Percentiles rank a stretch among this genome's conserved stretches.
These are phyloP conservation scores for Helostoma temminkii DNA, from an alignment of 2,797 vertebrate genomes.

Conservation along the genomic window DNA sequence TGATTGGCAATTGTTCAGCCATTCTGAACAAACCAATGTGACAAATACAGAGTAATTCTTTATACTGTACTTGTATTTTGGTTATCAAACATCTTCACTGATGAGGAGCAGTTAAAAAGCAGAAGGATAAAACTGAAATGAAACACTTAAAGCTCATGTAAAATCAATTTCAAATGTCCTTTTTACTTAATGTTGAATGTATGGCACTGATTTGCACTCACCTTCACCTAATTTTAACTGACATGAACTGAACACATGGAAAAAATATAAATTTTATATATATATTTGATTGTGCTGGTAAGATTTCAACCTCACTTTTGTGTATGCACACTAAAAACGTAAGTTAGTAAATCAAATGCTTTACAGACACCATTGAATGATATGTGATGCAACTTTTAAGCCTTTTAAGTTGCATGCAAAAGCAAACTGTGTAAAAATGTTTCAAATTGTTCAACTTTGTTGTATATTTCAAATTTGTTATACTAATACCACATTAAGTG, in stretches of 20 bases:
- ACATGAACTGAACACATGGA: not conserved
- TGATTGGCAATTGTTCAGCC: slow-evolving; percentile 39
- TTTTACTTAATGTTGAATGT: slow-evolving; percentile 2
- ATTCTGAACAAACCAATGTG: slow-evolving; percentile 29
- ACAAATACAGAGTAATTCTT: slow-evolving; percentile 33
- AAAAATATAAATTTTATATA: not conserved
- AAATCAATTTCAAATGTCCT: slow-evolving; percentile 3
- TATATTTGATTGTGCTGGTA: slow-evolving; percentile 3
- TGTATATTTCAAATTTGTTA: too few species aligned
- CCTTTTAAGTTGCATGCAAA: not conserved
- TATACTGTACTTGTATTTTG: slow-evolving; percentile 10
- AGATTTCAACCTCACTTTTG: slow-evolving; percentile 11
- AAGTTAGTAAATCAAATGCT: not conserved
- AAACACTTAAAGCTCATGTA: slow-evolving; percentile 5
- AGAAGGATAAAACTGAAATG: not conserved
- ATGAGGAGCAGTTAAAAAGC: slow-evolving; percentile 18
- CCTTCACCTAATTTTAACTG: not conserved
- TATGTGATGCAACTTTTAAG: not conserved
- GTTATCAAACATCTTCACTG: slow-evolving; percentile 31
- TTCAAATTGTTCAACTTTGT: too few species aligned
- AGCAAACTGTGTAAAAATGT: too few species aligned
- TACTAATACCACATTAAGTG: slow-evolving; percentile 48
- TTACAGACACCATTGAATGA: not conserved
- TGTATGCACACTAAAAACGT: not conserved
- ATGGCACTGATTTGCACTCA: not conserved